A percentile compares a stretch with the other conserved stretches of the same genome.
phyloP scores from a whole-genome alignment of 2,797 vertebrate species.

The Meda fulgida region DNA sequence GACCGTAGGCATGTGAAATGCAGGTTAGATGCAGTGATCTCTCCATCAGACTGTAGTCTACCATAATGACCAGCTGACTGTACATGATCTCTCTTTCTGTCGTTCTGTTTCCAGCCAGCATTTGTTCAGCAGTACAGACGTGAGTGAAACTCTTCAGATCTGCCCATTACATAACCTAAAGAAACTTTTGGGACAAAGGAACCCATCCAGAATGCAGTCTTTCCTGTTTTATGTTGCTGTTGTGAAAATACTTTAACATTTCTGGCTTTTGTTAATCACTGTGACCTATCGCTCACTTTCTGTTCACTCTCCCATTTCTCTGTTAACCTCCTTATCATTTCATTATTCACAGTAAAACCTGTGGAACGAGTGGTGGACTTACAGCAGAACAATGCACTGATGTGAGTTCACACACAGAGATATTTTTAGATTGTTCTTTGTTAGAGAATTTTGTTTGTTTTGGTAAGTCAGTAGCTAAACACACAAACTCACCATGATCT shows the following conservation, averaged over 20 bases:
- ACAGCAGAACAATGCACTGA: conserved; percentile 10
- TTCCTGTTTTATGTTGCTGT: conserved; percentile 5
- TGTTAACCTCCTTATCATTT: conserved; percentile 35
- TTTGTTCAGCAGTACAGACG: conserved; percentile 25
- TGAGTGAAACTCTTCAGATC: conserved; percentile 33
- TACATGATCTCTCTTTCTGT: neutral
- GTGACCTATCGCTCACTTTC: conserved; percentile 12
- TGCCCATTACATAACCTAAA: neutral
- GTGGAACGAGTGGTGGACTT: neutral
- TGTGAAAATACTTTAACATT: neutral
- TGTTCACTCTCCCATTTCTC: neutral
- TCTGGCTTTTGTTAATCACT: neutral
- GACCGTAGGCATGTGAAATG: no score
- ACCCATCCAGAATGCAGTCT: neutral
- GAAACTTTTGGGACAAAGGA: neutral
- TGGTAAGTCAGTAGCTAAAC: neutral
- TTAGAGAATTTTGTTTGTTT: neutral
- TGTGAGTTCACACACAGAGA: conserved; percentile 26
- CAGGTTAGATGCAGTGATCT: neutral
- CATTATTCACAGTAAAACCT: conserved; percentile 47
- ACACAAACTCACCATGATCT: neutral
- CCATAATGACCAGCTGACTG: neutral
- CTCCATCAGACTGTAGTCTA: neutral
- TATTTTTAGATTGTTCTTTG: conserved; percentile 3
- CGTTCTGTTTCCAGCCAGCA: conserved; percentile 34